These are phyloP conservation scores for Sinohyriopsis cumingii DNA, from an alignment of 2,888 invertebrate species.

Conservation along the genomic window DNA sequence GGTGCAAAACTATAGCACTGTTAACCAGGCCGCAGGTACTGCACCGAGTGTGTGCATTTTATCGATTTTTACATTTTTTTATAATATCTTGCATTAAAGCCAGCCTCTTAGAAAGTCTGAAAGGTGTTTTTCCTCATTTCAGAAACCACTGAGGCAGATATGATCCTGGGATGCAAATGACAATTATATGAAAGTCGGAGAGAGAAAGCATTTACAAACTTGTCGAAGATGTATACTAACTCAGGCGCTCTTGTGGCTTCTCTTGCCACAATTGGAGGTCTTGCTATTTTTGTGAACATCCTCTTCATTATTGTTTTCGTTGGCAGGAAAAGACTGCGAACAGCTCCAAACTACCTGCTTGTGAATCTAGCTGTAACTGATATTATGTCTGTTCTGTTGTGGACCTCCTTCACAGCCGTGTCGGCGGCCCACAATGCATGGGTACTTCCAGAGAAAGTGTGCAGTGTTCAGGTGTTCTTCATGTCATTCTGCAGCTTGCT, in stretches of 20 bases:
- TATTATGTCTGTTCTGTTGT: conserved; percentile 38
- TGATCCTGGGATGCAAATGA: too few relatives aligned
- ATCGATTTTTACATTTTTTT: too few relatives aligned
- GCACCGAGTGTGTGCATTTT: too few relatives aligned
- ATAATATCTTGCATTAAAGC: too few relatives aligned
- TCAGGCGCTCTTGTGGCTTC: background rate
- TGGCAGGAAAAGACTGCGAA: conserved; percentile 31
- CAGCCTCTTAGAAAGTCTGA: too few relatives aligned
- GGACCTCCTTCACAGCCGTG: conserved; percentile 43
- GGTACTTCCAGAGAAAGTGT: conserved; percentile 37
- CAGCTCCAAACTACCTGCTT: conserved; percentile 23
- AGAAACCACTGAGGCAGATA: too few relatives aligned
- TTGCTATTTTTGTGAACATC: conserved; percentile 26
- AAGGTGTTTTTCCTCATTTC: too few relatives aligned
- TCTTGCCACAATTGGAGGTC: conserved; percentile 4
- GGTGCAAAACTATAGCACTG: too few relatives aligned
- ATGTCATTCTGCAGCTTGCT: conserved; percentile 41
- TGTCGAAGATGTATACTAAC: too few relatives aligned
- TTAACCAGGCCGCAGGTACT: too few relatives aligned
- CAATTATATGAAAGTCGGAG: too few relatives aligned
- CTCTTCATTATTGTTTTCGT: conserved; percentile 31
- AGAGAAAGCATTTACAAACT: too few relatives aligned
- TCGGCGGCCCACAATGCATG: conserved; percentile 35
- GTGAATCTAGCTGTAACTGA: conserved; percentile 41
- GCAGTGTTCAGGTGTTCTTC: conserved; percentile 44